Evolutionary conservation across 2,888 invertebrate genomes (phyloP), one percentile per base, ranked within the genome.

Genomic region (Meloe dianella): DNA sequence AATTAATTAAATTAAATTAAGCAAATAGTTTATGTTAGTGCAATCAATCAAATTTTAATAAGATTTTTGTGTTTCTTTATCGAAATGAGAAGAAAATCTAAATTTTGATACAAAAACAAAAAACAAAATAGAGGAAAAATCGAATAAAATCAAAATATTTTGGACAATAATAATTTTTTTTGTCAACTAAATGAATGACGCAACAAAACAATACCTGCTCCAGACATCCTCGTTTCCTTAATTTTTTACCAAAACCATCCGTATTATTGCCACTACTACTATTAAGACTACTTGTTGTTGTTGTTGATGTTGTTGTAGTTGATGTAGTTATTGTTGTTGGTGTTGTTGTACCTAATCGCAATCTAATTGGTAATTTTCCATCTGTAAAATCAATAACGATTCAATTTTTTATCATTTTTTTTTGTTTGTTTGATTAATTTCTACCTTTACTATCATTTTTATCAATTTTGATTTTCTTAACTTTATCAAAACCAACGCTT

Each of bases 401-500:
- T n/a, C n/a, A n/a, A n/a, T n/a, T 60, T 14, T 7, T 35, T 60
- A 22, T 27, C 27, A 27, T 27, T 27, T 27, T 27, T 27, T 27
- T 27, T 3, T 27, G 2, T 27, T 27, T 27, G 27, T 27, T 24
- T 22, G 20, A 61, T 61, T 41, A 30, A 35, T 7, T n/a, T 17
- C 51, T 65, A 76, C 76, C 76, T 75, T 76, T 77, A 38, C 72
- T 75, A 67, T 75, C 68, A 65, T 72, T 60, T 69, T 75, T 74
- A 67, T 77, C 80, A 57, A 76, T 78, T 68, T 78, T 78, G 32
- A 77, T 75, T 65, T 80, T 79, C 65, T 79, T 79, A 20, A 73
- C 80, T 73, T 83, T 86, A 83, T 85, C 85, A 72, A 85, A 85
- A 64, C 85, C 85, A 68, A 85, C 86, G 66, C 86, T 85, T 79